phyloP scores from a whole-genome alignment of 2,888 invertebrate species.

The Stenichneumon culpator region DNA sequence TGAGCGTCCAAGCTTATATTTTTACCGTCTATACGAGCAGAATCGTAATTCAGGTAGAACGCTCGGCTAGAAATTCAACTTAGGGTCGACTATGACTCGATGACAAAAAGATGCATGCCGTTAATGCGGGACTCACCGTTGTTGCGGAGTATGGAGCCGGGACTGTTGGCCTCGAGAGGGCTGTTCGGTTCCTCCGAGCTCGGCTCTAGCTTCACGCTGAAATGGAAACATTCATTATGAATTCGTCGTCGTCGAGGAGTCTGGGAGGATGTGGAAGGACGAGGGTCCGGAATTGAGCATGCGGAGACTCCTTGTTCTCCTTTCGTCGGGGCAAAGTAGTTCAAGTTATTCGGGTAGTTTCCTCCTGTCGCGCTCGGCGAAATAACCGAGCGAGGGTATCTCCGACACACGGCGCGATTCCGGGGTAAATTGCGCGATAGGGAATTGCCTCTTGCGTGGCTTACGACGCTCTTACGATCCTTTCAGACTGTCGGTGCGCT shows the following conservation, averaged over 20 bases:
- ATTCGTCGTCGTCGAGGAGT: conserved; percentile 62
- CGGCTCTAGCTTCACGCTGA: conserved; percentile 84
- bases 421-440: conserved; percentile 14
- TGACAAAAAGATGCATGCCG: conserved; percentile 9
- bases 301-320: conserved; percentile 25
- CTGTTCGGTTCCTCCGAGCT: conserved; percentile 83
- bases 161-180: conserved; percentile 84
- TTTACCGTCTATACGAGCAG: too few species aligned
- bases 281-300: conserved; percentile 34
- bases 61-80: neutral
- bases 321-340: conserved; percentile 68
- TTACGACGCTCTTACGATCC: neutral
- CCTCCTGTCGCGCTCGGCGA: conserved; percentile 34
- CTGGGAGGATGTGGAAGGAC: conserved; percentile 2
- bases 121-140: conserved; percentile 80
- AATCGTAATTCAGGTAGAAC: too few species aligned
- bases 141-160: conserved; percentile 83
- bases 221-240: conserved; percentile 78
- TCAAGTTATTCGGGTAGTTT: conserved; percentile 66
- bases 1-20: too few species aligned
- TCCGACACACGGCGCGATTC: neutral
- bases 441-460: conserved; percentile 8
- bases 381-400: conserved; percentile 5
- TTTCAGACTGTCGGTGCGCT: neutral
- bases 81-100: neutral